A percentile compares a stretch with the other conserved stretches of the same genome.
Conservation (phyloP, 92 coral and sea anemone genomes). For the Porites cylindrica region DNA sequence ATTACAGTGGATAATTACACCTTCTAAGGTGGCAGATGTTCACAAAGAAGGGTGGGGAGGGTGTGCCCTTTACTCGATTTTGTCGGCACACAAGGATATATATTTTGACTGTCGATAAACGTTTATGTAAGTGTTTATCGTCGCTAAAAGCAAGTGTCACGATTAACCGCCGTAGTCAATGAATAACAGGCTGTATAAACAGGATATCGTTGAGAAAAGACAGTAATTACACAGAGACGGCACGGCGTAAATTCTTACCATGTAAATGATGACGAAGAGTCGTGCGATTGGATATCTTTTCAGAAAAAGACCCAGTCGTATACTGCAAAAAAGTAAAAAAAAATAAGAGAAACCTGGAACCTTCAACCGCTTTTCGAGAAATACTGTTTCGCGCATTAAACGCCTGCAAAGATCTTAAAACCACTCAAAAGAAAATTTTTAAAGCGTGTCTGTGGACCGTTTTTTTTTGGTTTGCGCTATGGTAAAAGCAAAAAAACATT, state of each 20-base stretch:
- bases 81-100: too few species aligned
- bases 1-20: too few species aligned
- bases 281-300: conserved; percentile 95
- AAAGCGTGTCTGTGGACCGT: too few species aligned
- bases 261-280: conserved; percentile 91
- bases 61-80: too few species aligned
- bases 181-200: not conserved
- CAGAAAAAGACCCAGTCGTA: conserved; percentile 93
- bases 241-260: conserved; percentile 61
- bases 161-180: not conserved
- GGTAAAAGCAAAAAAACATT: too few species aligned
- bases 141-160: not conserved
- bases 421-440: too few species aligned
- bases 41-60: too few species aligned
- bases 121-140: not conserved
- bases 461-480: too few species aligned
- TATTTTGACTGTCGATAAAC: too few species aligned
- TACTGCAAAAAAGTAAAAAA: conserved; percentile 56
- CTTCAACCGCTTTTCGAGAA: not conserved
- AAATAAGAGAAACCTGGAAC: not conserved
- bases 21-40: too few species aligned
- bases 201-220: conserved; percentile 6
- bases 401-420: too few species aligned
- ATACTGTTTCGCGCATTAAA: not conserved
- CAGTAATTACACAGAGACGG: not conserved